Evolutionary conservation across 2,113 vertebrate genomes (phyloP).

Genomic region (Capreolus pygargus): DNA sequence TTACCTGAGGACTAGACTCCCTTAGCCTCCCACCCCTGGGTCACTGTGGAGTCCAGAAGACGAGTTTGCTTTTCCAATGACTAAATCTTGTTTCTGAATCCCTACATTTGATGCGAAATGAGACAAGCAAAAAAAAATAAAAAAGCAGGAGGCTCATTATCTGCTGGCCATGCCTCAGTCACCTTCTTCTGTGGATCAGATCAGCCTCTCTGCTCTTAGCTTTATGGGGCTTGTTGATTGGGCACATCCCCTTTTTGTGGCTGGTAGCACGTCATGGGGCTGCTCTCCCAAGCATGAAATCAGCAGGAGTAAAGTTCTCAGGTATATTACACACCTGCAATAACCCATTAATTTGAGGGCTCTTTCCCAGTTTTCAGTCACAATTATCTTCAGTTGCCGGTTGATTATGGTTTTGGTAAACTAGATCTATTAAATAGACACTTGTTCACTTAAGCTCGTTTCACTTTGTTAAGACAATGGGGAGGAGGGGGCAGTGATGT

Average conservation of each 20-base stretch:
- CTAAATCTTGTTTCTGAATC: background rate
- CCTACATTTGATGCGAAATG: background rate
- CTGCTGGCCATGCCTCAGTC: background rate
- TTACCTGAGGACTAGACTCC: slow-evolving; percentile 34
- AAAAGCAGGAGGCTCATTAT: slow-evolving; percentile 9
- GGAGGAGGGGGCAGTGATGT: too few species aligned
- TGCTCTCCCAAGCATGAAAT: slow-evolving; percentile 63
- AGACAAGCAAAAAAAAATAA: background rate
- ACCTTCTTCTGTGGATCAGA: slow-evolving; percentile 31
- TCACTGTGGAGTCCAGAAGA: background rate
- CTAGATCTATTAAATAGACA: slow-evolving; percentile 37
- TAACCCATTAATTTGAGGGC: slow-evolving; percentile 45
- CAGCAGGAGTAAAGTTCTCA: slow-evolving; percentile 74
- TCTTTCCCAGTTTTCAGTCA: slow-evolving; percentile 52
- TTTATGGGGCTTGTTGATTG: slow-evolving; percentile 72
- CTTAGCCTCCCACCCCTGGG: background rate
- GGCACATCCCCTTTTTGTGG: slow-evolving; percentile 60
- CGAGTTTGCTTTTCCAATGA: background rate
- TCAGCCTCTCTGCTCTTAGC: slow-evolving; percentile 36
- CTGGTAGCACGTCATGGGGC: slow-evolving; percentile 55
- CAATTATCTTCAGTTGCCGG: slow-evolving; percentile 30
- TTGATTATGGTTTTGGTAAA: slow-evolving; percentile 61
- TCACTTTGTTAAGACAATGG: slow-evolving; percentile 47
- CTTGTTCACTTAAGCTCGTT: slow-evolving; percentile 41
- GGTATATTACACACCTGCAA: slow-evolving; percentile 63